These are phyloP conservation scores for Calephelis perditalis DNA, from an alignment of 2,888 invertebrate genomes.

Conservation along the genomic window DNA sequence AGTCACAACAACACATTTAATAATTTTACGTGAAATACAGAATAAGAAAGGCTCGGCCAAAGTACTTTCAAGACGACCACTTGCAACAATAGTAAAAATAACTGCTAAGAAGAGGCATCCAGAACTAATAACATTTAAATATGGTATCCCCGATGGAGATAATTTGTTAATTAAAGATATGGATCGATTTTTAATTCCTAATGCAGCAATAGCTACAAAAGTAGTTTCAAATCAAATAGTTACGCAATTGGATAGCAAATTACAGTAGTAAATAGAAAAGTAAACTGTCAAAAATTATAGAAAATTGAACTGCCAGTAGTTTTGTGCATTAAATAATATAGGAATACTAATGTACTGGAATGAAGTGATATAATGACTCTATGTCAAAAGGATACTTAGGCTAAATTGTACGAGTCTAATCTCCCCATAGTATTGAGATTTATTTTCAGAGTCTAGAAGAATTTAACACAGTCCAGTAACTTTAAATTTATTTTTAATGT, in stretches of 20 bases:
- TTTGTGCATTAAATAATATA: too few species aligned
- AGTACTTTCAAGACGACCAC: slow-evolving; percentile 90
- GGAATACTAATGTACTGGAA: too few species aligned
- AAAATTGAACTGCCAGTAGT: too few species aligned
- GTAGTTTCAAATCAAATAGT: slow-evolving; percentile 92
- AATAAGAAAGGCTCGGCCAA: slow-evolving; percentile 88
- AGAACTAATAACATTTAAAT: slow-evolving; percentile 97
- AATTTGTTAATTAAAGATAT: slow-evolving; percentile 89
- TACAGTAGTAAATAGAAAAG: slow-evolving; percentile 32
- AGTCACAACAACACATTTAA: slow-evolving; percentile 90
- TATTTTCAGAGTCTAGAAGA: too few species aligned
- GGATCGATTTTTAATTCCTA: slow-evolving; percentile 95
- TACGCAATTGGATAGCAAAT: slow-evolving; percentile 62
- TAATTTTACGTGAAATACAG: slow-evolving; percentile 88
- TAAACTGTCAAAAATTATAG: too few species aligned
- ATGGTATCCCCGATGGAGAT: slow-evolving; percentile 91
- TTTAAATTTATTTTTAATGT: too few species aligned
- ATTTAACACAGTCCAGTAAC: too few species aligned
- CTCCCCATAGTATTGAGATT: too few species aligned
- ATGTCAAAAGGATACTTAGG: too few species aligned
- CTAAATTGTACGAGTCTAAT: too few species aligned
- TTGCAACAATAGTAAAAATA: slow-evolving; percentile 96
- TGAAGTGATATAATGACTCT: too few species aligned
- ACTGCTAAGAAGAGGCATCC: slow-evolving; percentile 97
- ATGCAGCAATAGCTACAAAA: slow-evolving; percentile 93